Conservation (phyloP, 2,797 vertebrate species). For the Aselliscus stoliczkanus region DNA sequence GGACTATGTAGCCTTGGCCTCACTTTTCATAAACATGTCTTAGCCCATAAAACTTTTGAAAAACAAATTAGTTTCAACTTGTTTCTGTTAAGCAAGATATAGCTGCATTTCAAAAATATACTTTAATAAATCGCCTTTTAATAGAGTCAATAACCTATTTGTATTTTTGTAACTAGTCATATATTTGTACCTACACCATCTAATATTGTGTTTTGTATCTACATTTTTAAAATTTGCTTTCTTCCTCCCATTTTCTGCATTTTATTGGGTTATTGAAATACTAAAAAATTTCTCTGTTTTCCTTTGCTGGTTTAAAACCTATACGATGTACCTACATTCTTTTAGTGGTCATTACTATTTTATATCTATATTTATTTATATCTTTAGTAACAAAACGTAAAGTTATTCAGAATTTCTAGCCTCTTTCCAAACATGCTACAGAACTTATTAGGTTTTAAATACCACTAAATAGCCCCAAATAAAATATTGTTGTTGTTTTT, state of each 20-base stretch:
- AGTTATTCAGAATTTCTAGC: background rate
- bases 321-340: background rate
- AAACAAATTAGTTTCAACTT: background rate
- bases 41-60: background rate
- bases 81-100: background rate
- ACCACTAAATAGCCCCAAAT: background rate
- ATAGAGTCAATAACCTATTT: background rate
- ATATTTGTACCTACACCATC: background rate
- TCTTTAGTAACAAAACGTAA: background rate
- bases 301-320: background rate
- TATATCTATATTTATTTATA: background rate
- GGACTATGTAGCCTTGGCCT: background rate
- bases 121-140: background rate
- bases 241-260: background rate
- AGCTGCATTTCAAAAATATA: background rate
- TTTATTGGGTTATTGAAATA: background rate
- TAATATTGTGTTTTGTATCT: background rate
- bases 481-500: background rate
- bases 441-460: background rate
- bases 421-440: background rate
- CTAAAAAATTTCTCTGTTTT: background rate
- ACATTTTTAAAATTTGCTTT: background rate
- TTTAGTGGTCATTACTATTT: background rate
- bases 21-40: background rate
- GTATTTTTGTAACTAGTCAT: background rate